Evolutionary conservation across 2,888 invertebrate species (phyloP), one percentile per base, ranked within the genome.

Genomic region (Thereva unica): DNA sequence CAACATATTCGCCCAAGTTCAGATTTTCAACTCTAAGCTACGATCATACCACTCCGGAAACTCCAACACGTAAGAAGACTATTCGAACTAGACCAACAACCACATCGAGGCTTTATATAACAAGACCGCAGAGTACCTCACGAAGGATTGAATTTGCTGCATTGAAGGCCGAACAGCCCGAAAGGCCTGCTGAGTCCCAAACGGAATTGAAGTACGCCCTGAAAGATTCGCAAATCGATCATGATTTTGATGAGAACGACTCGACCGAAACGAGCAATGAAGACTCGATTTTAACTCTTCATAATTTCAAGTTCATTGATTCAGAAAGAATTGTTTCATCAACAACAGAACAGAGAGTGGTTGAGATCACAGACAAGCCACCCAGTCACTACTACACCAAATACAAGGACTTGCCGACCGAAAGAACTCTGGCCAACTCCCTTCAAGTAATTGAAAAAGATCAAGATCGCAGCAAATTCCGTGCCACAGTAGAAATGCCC

Each of bases 1-100:
- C 80, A 2, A 81, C 80, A 0, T 81, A 80, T 71, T 74, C 80
- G 0, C 80, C 82, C 0, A 79, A 76, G 59, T 69, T 75, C 1
- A 76, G 77, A 23, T 71, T 75, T 42, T 68, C 72, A 1, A 72
- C 71, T 1, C 59, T 61, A 7, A 57, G 68, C n/a, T 67, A 67
- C 8, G 73, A 71, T 1, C 65, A 66, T 9, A 68, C 67, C 40
- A 71, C 69, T 5, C 69, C 71, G 0, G 71, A 71, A 8, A 37
- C n/a, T 34, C 61, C 55, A 4, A 34, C 49, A 8, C 45, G 50
- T 45, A 61, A 38, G 42, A 61, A 61, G 34, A 50, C 12, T 23
- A 12, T 49, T 5, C 12, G 42, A 45, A 47, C 64, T 8, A 64
- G 64, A n/a, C 23, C 54, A 12, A 37, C 45, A 7, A 5, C 45